Evolutionary conservation across 2,797 vertebrate species (phyloP).

Genomic region (Momotus momota): DNA sequence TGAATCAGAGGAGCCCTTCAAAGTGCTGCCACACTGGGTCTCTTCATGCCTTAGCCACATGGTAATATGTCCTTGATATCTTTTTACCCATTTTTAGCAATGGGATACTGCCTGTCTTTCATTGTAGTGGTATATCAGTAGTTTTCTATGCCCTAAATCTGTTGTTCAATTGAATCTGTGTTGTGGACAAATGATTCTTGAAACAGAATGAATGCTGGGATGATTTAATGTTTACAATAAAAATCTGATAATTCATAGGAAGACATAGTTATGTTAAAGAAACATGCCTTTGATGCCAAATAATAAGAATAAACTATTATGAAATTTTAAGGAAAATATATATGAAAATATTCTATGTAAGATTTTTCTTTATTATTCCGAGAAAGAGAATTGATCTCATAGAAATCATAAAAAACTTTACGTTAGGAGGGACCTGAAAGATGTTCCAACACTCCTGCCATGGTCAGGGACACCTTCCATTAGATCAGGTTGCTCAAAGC

Average conservation of each 20-base stretch:
- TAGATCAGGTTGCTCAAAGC: neutral
- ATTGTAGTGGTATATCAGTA: neutral
- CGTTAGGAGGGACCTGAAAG: neutral
- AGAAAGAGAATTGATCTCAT: neutral
- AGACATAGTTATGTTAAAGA: neutral
- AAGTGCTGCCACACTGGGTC: neutral
- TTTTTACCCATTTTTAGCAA: neutral
- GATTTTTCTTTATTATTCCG: neutral
- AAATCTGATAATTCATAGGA: neutral
- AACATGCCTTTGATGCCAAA: neutral
- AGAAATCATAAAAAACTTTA: neutral
- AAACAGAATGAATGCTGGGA: neutral
- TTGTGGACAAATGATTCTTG: neutral
- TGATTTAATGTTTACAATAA: neutral
- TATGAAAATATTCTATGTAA: neutral
- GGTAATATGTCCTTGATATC: accelerated
- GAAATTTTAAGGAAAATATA: neutral
- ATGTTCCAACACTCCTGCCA: neutral
- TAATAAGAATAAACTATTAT: neutral
- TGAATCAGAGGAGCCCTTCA: neutral
- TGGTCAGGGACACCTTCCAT: neutral
- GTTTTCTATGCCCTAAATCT: neutral
- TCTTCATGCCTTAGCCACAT: neutral
- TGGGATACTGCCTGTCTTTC: neutral
- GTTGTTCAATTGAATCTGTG: neutral